These are phyloP conservation scores for Antheraea assamensis DNA, from an alignment of 2,888 invertebrate species.

Conservation along the genomic window DNA sequence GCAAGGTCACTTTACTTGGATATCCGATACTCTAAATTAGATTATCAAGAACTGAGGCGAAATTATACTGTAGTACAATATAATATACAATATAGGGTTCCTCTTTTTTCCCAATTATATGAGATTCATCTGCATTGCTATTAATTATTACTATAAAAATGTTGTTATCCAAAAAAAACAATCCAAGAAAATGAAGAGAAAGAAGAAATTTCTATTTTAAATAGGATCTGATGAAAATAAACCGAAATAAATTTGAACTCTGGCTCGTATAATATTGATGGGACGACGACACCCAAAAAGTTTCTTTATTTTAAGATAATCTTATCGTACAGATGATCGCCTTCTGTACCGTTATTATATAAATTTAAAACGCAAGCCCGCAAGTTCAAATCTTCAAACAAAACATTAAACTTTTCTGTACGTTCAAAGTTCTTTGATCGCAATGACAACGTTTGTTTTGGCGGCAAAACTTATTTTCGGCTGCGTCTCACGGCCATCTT, in stretches of 20 bases:
- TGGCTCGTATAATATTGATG: too few relatives aligned
- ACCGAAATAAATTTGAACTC: too few relatives aligned
- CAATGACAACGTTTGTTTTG: slow-evolving; percentile 55
- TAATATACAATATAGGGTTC: too few relatives aligned
- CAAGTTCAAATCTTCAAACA: slow-evolving; percentile 48
- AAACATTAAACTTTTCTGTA: slow-evolving; percentile 43
- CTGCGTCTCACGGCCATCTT: slow-evolving; percentile 38
- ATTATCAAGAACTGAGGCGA: slow-evolving; percentile 3
- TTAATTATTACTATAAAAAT: too few relatives aligned
- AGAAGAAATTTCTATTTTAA: too few relatives aligned
- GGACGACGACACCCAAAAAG: too few relatives aligned
- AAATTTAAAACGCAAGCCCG: not conserved
- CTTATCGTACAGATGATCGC: not conserved
- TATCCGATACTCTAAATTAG: slow-evolving; percentile 13
- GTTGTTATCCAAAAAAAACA: too few relatives aligned
- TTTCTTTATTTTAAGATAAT: not conserved
- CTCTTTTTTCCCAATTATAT: not conserved
- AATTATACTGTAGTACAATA: not conserved
- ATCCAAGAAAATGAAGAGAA: too few relatives aligned
- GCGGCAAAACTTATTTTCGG: slow-evolving; percentile 47
- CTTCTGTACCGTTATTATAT: not conserved
- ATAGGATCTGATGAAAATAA: too few relatives aligned
- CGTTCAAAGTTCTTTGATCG: slow-evolving; percentile 49
- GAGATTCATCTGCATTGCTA: not conserved
- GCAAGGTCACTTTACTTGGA: slow-evolving; percentile 7